These are phyloP conservation scores for Pachydiplax longipennis DNA, from an alignment of 2,888 invertebrate genomes.

Conservation along the genomic window DNA sequence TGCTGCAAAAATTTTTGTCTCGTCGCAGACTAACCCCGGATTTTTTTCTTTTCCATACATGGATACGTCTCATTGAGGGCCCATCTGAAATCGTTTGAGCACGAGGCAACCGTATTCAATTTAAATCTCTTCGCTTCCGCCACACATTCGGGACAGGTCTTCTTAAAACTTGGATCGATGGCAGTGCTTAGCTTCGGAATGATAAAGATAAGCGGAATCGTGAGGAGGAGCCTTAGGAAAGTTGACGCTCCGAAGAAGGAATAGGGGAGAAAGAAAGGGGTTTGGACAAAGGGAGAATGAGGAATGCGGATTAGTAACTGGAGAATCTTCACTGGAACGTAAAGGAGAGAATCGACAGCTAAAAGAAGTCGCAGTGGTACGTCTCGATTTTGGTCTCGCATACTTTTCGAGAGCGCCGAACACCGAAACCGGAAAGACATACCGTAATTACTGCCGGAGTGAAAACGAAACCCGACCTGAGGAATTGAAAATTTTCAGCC, in stretches of 20 bases:
- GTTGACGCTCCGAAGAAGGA: background rate
- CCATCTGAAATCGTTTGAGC: background rate
- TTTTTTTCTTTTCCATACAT: background rate
- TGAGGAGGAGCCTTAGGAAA: background rate
- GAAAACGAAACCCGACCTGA: too few species aligned
- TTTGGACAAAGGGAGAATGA: background rate
- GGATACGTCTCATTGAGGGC: background rate
- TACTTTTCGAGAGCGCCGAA: too few species aligned
- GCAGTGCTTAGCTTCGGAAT: constrained; percentile 7
- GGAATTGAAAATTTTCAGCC: too few species aligned
- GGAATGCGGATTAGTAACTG: background rate
- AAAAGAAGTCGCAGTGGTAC: background rate
- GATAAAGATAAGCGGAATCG: constrained; percentile 26
- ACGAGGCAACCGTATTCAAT: background rate
- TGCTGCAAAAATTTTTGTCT: too few species aligned
- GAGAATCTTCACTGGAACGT: background rate
- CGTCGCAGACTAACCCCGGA: background rate
- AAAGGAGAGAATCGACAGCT: too few species aligned
- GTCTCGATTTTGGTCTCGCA: background rate
- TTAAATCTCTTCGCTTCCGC: constrained; percentile 9
- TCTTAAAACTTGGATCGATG: constrained; percentile 12
- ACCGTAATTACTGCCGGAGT: too few species aligned
- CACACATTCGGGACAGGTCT: background rate
- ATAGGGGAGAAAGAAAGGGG: background rate
- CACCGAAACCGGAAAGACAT: too few species aligned